Conservation (phyloP, 2,888 invertebrate genomes). For the Pollenia angustigena region DNA sequence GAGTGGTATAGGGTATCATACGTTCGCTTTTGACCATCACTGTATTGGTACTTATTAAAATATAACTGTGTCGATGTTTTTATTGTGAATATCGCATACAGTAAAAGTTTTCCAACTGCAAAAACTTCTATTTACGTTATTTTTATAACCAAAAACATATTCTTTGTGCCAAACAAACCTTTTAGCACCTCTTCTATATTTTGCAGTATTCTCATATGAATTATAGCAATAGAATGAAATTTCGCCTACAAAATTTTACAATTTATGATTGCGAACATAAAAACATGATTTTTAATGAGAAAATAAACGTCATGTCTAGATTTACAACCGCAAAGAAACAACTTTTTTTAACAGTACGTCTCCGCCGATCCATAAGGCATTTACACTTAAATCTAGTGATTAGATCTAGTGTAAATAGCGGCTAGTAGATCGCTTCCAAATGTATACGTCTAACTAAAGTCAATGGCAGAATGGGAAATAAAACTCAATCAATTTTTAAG, state of each 20-base stretch:
- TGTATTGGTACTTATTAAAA: no score
- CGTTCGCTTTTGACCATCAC: no score
- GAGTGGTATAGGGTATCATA: no score
- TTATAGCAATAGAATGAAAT: not conserved
- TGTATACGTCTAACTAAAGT: not conserved
- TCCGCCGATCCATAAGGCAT: not conserved
- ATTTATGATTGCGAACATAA: conserved; percentile 30
- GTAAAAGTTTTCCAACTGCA: not conserved
- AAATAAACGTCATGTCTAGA: conserved; percentile 62
- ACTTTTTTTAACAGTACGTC: conserved; percentile 16
- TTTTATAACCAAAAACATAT: not conserved
- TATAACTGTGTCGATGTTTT: no score
- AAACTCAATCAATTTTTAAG: conserved; percentile 45
- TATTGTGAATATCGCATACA: not conserved
- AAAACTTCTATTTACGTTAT: not conserved
- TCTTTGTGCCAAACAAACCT: not conserved
- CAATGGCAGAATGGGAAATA: conserved; percentile 16
- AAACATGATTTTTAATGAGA: conserved; percentile 62
- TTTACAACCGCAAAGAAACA: conserved; percentile 37
- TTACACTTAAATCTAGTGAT: not conserved
- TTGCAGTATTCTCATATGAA: not conserved
- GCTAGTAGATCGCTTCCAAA: conserved; percentile 9
- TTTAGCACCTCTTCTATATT: conserved; percentile 39
- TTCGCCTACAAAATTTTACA: no score
- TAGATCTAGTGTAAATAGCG: not conserved